Base-by-base conservation (phyloP, 2,797 vertebrate species). In the Hirundo rustica region DNA sequence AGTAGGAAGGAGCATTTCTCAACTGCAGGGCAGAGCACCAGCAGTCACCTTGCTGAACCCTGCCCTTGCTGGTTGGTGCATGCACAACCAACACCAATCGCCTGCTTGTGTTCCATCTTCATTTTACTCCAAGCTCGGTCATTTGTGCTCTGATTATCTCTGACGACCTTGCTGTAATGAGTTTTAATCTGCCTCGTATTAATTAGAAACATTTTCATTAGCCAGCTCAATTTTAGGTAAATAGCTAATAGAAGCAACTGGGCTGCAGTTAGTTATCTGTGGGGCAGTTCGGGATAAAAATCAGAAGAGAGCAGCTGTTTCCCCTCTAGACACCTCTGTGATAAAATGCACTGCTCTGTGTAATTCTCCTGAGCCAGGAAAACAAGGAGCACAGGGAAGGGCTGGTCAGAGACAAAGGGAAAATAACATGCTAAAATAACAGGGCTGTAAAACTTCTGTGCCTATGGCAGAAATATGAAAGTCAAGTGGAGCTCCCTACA, bases 191-290 rank as follows among this genome's bases (percentile, higher is more conserved):
- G 96, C 95, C 94, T 97, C 44, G 2, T 97, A 97, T 97, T 98
- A 98, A 98, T 97, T 97, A 97, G 97, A 97, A 97, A 93, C 96
- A 97, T 96, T 97, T 96, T 98, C 95, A 97, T 96, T 97, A 97
- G 96, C 96, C 92, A 96, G 90, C 82, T 95, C 96, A 94, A 93
- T 96, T 97, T 97, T 92, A 94, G 96, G 91, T 96, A 97, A 98
- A 96, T 93, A 96, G 92, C 96, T 97, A 97, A 98, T 95, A 97
- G 96, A 96, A 97, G 91, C 88, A 96, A 97, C 95, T 92, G 91
- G 57, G 73, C 82, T 91, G 91, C 95, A 92, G 97, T 97, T 97
- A 96, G 90, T 97, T 97, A 98, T 92, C 96, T 97, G 96, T 95
- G 92, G 96, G 95, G 96, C 91, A 94, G 88, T 92, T 92, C 73